Evolutionary conservation across 2,888 invertebrate genomes (phyloP).

Genomic region (Odontocerum albicorne): DNA sequence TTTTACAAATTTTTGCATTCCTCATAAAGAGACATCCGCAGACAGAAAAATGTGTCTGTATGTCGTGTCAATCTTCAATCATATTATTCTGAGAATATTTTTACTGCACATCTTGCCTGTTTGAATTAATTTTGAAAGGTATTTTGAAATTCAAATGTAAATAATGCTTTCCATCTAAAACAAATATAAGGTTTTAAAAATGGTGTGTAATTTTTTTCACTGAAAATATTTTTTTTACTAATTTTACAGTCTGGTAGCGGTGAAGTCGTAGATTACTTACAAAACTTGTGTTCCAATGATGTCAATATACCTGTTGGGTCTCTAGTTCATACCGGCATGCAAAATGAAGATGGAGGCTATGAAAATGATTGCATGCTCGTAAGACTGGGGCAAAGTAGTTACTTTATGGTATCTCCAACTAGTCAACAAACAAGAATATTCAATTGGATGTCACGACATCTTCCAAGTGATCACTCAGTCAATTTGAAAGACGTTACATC

Average conservation of each 20-base stretch:
- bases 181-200: too few relatives aligned
- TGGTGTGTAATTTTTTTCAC: too few relatives aligned
- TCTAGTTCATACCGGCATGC: conserved; percentile 71
- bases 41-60: too few relatives aligned
- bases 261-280: conserved; percentile 64
- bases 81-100: too few relatives aligned
- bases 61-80: too few relatives aligned
- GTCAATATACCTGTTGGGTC: conserved; percentile 64
- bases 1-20: too few relatives aligned
- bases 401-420: conserved; percentile 78
- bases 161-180: too few relatives aligned
- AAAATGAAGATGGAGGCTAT: conserved; percentile 69
- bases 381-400: conserved; percentile 63
- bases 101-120: too few relatives aligned
- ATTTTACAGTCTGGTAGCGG: conserved; percentile 55
- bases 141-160: too few relatives aligned
- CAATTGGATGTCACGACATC: conserved; percentile 68
- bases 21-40: too few relatives aligned
- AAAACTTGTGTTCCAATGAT: conserved; percentile 67
- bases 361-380: conserved; percentile 76
- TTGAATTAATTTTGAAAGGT: too few relatives aligned
- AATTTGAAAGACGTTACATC: conserved; percentile 69
- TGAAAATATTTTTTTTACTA: not conserved
- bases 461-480: conserved; percentile 62
- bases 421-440: conserved; percentile 73